Evolutionary conservation across 2,888 invertebrate species (phyloP).

Genomic region (Polietes domitor): DNA sequence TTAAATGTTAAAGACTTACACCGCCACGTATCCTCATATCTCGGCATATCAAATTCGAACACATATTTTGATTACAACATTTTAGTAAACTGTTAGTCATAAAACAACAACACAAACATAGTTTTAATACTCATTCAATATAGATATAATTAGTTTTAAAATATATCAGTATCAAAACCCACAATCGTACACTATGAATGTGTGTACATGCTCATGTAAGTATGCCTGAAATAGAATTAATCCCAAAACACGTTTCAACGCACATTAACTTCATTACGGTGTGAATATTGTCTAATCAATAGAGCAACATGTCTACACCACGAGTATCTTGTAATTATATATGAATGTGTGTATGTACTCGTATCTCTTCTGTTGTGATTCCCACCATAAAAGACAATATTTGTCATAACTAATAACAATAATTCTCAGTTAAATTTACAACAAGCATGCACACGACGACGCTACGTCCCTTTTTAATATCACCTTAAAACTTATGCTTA

Average conservation of each 20-base stretch:
- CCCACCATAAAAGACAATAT: background rate
- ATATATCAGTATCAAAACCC: background rate
- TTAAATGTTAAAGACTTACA: background rate
- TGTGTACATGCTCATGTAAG: too few species aligned
- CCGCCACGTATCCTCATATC: too few species aligned
- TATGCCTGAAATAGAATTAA: background rate
- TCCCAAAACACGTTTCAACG: background rate
- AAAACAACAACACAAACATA: background rate
- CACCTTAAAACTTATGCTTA: slow-evolving; percentile 34
- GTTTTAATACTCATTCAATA: background rate
- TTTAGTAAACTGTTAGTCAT: too few species aligned
- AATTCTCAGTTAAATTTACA: background rate
- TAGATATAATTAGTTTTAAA: background rate
- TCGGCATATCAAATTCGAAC: background rate
- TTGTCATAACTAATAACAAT: slow-evolving; percentile 22
- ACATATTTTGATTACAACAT: background rate
- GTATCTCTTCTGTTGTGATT: too few species aligned
- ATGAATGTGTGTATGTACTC: too few species aligned
- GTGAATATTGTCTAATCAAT: slow-evolving; percentile 1
- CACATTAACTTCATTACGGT: slow-evolving; percentile 11
- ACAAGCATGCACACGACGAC: slow-evolving; percentile 19
- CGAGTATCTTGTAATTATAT: too few species aligned
- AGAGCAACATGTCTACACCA: background rate
- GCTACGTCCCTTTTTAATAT: slow-evolving; percentile 17
- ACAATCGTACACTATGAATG: background rate